These are phyloP conservation scores for Belonocnema kinseyi DNA, from an alignment of 1,140 invertebrate genomes.

Conservation along the genomic window DNA sequence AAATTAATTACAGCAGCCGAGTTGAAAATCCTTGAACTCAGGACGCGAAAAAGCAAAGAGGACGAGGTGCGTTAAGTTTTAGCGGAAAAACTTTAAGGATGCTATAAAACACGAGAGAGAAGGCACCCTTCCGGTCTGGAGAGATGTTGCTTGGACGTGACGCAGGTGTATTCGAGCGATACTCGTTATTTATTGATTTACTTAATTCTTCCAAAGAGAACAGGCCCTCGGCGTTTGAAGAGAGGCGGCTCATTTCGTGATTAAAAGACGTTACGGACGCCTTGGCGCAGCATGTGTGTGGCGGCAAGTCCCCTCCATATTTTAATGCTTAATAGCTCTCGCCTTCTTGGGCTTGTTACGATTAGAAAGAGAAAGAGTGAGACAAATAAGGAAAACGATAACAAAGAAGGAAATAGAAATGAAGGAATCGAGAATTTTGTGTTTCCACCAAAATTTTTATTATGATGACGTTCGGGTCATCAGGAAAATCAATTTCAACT, in stretches of 20 bases:
- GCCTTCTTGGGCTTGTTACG: constrained; percentile 67
- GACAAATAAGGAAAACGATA: constrained; percentile 39
- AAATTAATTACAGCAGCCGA: constrained; percentile 29
- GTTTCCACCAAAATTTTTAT: not conserved
- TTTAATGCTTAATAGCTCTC: constrained; percentile 72
- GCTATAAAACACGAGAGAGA: constrained; percentile 10
- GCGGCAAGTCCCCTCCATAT: constrained; percentile 66
- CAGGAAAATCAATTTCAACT: not conserved
- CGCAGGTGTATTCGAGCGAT: constrained; percentile 70
- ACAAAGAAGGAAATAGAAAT: not conserved
- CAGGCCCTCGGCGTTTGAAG: constrained; percentile 66
- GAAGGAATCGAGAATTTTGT: not conserved
- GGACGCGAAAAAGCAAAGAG: not conserved
- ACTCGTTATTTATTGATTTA: constrained; percentile 76
- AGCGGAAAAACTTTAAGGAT: constrained; percentile 25
- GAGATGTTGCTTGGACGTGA: constrained; percentile 34
- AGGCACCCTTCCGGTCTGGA: constrained; percentile 3
- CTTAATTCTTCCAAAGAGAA: constrained; percentile 73
- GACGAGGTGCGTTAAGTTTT: constrained; percentile 22
- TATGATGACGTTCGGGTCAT: not conserved
- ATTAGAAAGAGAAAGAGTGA: constrained; percentile 56
- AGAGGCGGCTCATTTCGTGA: constrained; percentile 72
- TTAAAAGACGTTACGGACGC: constrained; percentile 75
- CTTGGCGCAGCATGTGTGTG: constrained; percentile 71
- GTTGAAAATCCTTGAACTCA: constrained; percentile 26